Conservation (phyloP, 2,113 vertebrate genomes). For the Melanotaenia duboulayi region DNA sequence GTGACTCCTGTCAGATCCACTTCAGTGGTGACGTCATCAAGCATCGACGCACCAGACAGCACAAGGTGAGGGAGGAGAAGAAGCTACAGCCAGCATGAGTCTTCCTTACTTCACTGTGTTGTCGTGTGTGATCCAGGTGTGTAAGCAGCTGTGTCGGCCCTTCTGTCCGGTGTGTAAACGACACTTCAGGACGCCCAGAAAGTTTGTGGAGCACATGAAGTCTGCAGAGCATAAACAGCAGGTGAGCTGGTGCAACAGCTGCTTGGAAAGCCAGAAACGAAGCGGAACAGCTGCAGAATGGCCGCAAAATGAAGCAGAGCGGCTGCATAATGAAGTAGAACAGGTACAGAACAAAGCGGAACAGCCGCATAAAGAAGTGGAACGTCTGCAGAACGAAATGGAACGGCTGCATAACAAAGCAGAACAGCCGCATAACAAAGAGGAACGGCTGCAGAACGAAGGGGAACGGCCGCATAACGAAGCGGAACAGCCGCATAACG, state of each 20-base stretch:
- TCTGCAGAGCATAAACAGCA: slow-evolving; percentile 92
- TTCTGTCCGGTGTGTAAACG: slow-evolving; percentile 92
- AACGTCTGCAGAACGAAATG: no score
- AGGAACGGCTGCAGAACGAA: no score
- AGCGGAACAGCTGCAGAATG: no score
- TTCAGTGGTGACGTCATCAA: slow-evolving; percentile 90
- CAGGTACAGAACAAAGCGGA: no score
- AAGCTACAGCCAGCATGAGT: not conserved
- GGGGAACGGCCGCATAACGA: no score
- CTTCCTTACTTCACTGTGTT: not conserved
- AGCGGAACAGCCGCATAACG: no score
- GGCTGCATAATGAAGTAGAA: no score
- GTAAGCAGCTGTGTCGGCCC: slow-evolving; percentile 90
- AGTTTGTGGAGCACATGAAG: slow-evolving; percentile 98
- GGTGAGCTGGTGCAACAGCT: slow-evolving; percentile 58
- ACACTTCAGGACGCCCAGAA: slow-evolving; percentile 94
- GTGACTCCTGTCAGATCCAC: slow-evolving; percentile 90
- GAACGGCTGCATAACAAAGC: no score
- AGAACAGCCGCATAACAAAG: no score
- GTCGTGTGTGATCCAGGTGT: slow-evolving; percentile 76
- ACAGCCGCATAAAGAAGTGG: no score
- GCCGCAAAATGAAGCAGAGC: no score
- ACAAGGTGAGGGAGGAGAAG: slow-evolving; percentile 86
- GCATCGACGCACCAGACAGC: slow-evolving; percentile 89
- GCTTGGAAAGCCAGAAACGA: not conserved